A percentile compares a stretch with the other conserved stretches of the same genome.
These are phyloP conservation scores for Hyles lineata DNA, from an alignment of 2,888 invertebrate genomes.

Conservation along the genomic window DNA sequence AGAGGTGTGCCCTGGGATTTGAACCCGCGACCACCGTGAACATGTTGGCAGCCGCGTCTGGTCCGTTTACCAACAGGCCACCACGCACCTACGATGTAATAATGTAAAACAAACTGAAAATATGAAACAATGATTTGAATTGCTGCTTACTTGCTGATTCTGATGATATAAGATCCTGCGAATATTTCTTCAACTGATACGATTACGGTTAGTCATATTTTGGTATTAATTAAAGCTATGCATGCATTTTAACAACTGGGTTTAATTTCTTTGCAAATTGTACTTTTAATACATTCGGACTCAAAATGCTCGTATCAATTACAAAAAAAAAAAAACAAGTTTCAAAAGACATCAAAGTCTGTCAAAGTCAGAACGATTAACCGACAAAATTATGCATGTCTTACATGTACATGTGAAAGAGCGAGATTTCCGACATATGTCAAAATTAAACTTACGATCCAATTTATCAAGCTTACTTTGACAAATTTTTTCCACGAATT, in stretches of 20 bases:
- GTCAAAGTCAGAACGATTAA: not conserved
- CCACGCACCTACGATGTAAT: no score
- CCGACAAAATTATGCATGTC: constrained; percentile 31
- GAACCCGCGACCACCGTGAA: no score
- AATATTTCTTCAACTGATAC: not conserved
- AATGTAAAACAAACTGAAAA: constrained; percentile 58
- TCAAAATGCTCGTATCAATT: not conserved
- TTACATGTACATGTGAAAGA: not conserved
- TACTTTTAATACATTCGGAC: not conserved
- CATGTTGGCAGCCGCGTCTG: no score
- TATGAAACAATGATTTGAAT: constrained; percentile 52
- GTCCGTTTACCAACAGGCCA: no score
- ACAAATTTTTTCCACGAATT: constrained; percentile 61
- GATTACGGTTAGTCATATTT: constrained; percentile 5
- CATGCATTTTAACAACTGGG: not conserved
- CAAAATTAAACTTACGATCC: not conserved
- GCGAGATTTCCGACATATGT: constrained; percentile 33
- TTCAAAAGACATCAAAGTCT: not conserved
- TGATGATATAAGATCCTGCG: not conserved
- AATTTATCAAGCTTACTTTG: constrained; percentile 37
- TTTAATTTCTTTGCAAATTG: not conserved
- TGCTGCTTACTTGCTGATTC: not conserved
- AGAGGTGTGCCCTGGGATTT: no score
- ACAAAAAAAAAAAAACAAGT: not conserved
- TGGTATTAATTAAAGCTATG: not conserved